phyloP scores from a whole-genome alignment of 2,113 vertebrate species.

The Malurus cyaneus region DNA sequence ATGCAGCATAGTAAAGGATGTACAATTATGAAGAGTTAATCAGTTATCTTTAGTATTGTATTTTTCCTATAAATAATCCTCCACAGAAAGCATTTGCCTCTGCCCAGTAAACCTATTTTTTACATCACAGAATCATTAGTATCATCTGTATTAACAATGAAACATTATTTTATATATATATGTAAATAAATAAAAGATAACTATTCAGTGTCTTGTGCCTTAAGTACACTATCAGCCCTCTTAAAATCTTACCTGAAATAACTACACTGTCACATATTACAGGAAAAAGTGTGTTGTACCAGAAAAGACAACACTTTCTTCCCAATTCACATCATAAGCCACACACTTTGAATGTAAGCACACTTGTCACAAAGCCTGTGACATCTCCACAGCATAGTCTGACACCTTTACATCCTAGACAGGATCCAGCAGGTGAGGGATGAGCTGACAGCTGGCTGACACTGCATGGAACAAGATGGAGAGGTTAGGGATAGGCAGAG shows the following conservation, averaged over 20 bases:
- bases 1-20: not conserved
- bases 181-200: not conserved
- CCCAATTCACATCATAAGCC: not conserved
- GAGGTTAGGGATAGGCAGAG: not conserved
- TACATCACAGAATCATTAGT: not conserved
- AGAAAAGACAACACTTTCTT: not conserved
- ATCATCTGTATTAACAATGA: not conserved
- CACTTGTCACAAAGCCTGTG: rapidly evolving
- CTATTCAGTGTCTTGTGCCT: not conserved
- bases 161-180: not conserved
- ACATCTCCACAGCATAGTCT: not conserved
- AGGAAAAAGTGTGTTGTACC: not conserved
- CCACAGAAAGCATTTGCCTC: not conserved
- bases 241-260: not conserved
- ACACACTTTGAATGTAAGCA: not conserved
- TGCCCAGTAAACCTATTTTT: not conserved
- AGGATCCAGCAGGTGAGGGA: rapidly evolving
- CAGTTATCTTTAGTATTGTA: not conserved
- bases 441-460: not conserved
- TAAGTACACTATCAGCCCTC: not conserved
- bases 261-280: not conserved
- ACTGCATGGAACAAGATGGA: rapidly evolving
- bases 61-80: not conserved
- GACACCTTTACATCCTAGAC: not conserved
- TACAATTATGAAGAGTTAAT: not conserved